Evolutionary conservation across 1,140 invertebrate species (phyloP), one percentile per base, ranked within the genome.

Genomic region (Cotesia vestalis): DNA sequence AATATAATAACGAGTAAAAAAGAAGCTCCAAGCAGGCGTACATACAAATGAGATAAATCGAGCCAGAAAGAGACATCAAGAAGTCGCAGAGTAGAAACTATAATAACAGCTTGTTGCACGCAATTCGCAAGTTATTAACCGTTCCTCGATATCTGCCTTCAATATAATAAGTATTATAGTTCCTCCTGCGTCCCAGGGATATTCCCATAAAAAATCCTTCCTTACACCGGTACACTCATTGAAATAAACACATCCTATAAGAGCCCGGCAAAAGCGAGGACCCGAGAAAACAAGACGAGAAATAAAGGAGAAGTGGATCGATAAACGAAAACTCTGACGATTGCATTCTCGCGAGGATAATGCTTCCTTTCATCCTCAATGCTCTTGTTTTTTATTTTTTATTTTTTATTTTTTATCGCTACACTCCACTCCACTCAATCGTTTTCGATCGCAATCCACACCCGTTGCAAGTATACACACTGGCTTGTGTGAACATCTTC

Each of bases 271-370:
- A 34, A 61, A n/a, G n/a, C n/a, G 60, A n/a, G n/a, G 35, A 35
- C 4, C 34, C 20, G 51, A 40, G 6, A 66, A 66, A 40, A 62
- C 46, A 63, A 52, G 46, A 63, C 14, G 46, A 57, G 27, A 36
- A 40, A 38, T 71, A 59, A 52, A 71, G 20, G 61, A 20, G 69
- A 71, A 71, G 61, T 71, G 62, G 52, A 71, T 71, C 69, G 69
- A 71, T 71, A 71, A 71, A 71, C 61, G 61, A 71, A 66, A 71
- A 71, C 46, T 71, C 61, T 11, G 62, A 66, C 69, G 52, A 71
- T 71, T 71, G 69, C 69, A 71, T 71, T 71, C 69, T 71, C 69
- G 61, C 34, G 35, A 14, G 61, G 38, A 71, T 64, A 70, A 71
- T 57, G 14, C 67, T 20, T 14, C 61, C 14, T 14, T 5, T 4